A percentile compares a stretch with the other conserved stretches of the same genome.
These are phyloP conservation scores for Aproaerema taeniolella DNA, from an alignment of 2,888 invertebrate species.

Conservation along the genomic window DNA sequence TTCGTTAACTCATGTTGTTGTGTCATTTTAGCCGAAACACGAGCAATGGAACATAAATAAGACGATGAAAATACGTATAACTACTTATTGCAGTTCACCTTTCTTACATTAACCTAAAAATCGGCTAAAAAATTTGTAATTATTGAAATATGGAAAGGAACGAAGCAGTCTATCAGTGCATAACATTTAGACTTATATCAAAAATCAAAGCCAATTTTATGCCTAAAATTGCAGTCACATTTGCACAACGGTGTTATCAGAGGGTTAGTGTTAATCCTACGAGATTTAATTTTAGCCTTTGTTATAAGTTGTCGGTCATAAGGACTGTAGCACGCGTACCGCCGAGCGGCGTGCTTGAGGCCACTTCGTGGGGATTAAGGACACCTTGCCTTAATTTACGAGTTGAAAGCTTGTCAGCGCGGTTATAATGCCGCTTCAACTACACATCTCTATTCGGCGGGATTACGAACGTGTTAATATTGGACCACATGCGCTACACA, in stretches of 20 bases:
- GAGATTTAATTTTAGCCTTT: conserved; percentile 61
- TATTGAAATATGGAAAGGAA: too few species aligned
- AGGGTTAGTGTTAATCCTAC: conserved; percentile 53
- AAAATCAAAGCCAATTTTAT: too few species aligned
- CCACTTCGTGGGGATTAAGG: conserved; percentile 51
- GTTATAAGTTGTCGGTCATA: conserved; percentile 49
- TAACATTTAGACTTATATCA: too few species aligned
- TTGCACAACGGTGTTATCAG: conserved; percentile 27
- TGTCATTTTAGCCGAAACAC: too few species aligned
- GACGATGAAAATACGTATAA: too few species aligned
- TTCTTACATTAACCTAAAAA: too few species aligned
- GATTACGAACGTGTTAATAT: conserved; percentile 45
- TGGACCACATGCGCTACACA: too few species aligned
- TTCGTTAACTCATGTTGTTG: too few species aligned
- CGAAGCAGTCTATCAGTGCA: too few species aligned
- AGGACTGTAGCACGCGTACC: conserved; percentile 35
- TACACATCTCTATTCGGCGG: conserved; percentile 52
- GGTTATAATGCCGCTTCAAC: conserved; percentile 44
- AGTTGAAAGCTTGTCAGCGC: conserved; percentile 63
- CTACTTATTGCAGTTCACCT: too few species aligned
- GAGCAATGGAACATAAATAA: too few species aligned
- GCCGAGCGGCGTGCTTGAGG: conserved; percentile 47
- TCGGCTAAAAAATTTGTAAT: too few species aligned
- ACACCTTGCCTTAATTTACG: conserved; percentile 61
- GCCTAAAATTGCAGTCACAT: conserved; percentile 9